Base-by-base conservation (phyloP, 2,797 vertebrate genomes). In the Jordanella pulchra region DNA sequence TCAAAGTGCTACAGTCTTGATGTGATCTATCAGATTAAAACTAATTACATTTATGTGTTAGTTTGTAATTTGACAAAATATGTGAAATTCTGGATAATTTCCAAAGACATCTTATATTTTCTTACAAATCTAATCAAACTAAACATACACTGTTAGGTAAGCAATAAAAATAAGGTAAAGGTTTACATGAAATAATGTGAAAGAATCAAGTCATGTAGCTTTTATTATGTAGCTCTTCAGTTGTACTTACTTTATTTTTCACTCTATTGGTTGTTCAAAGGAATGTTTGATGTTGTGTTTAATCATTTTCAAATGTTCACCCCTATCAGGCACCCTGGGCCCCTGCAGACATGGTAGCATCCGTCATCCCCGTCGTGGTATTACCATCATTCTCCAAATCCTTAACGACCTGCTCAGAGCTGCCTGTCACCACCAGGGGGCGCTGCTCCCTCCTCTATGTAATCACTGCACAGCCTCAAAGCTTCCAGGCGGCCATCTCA, bases 301-400 rank as follows among this genome's bases (percentile, higher is more conserved):
- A 35, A 35, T 54, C 4, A 44, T 42, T 42, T 63, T 10, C 60
- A 63, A 12, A n/a, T 68, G 10, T 28, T 18, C 42, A 32, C 0
- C 44, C 71, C 21, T 56, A 55, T 0, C 85, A 99, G 97, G 97
- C 86, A 97, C 96, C 45, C 90, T 99, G 89, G 95, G 95, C 81
- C 95, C 96, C 23, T 94, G 94, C 80, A 95, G 94, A 89, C 96
- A 97, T 80, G 96, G 94, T 77, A 87, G 93, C 84, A 91, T 92
- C 13, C 95, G 94, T 27, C 94, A 95, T 78, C 96, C 95, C 0
- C 93, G 94, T 5, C 92, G 93, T 0, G 97, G 98, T 85, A 94
- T 98, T 1, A 84, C 92, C 86, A 97, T 97, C 85, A 97, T 99
- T 81, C 94, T 99, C 67, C 97, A 98, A 90, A 99, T 99, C 86